These are phyloP conservation scores for Stratiolaelaps scimitus DNA, from an alignment of 1,140 invertebrate species.

Conservation along the genomic window DNA sequence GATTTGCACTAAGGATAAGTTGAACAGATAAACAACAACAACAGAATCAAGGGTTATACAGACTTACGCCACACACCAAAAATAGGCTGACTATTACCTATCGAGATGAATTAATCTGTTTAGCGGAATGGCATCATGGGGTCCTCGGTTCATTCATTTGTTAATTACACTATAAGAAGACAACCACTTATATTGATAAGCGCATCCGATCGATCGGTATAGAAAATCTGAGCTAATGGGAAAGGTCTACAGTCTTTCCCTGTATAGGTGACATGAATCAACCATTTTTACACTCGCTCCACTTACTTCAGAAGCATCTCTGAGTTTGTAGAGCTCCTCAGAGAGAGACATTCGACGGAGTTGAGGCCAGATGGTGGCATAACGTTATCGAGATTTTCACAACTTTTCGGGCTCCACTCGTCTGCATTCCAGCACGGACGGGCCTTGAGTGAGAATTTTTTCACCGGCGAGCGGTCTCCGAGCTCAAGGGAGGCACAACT, in stretches of 20 bases:
- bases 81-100: background rate
- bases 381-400: constrained; percentile 26
- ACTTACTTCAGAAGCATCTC: constrained; percentile 25
- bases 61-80: background rate
- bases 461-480: constrained; percentile 5
- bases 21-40: background rate
- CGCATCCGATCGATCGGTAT: no score
- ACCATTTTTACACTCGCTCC: background rate
- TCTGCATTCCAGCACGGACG: constrained; percentile 25
- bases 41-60: background rate
- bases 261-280: no score
- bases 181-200: no score
- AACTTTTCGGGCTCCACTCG: constrained; percentile 26
- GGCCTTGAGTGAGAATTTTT: constrained; percentile 7
- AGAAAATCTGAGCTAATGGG: no score
- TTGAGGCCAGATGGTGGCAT: constrained; percentile 22
- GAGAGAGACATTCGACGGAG: constrained; percentile 24
- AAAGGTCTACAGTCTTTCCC: no score
- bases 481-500: constrained; percentile 20
- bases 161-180: no score
- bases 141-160: no score
- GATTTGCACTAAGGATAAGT: constrained; percentile 8
- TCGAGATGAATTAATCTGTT: background rate
- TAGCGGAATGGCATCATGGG: no score
- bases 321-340: constrained; percentile 16